Conservation (phyloP, 2,888 invertebrate species). For the Sycophila texana region DNA sequence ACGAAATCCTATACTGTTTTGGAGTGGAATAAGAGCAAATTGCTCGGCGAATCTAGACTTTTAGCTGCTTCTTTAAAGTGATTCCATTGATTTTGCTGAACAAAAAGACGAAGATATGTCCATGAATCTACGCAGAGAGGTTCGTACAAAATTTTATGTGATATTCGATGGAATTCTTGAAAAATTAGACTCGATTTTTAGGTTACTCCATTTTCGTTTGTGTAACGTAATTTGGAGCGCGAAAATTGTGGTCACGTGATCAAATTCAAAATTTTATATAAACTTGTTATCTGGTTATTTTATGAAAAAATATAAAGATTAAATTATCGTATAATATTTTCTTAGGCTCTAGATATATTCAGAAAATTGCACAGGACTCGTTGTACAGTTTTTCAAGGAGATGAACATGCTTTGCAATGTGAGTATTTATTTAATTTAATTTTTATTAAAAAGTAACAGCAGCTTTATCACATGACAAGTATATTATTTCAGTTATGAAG, state of each 20-base stretch:
- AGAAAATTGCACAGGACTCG: constrained; percentile 85
- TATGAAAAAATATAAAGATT: background rate
- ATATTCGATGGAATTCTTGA: background rate
- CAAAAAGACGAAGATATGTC: constrained; percentile 25
- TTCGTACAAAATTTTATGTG: constrained; percentile 8
- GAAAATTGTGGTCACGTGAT: background rate
- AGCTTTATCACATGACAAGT: constrained; percentile 1
- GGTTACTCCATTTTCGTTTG: background rate
- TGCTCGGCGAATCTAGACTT: background rate
- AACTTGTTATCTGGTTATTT: background rate
- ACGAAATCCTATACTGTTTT: background rate
- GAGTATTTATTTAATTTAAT: constrained; percentile 63
- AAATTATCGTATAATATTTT: background rate
- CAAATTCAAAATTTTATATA: background rate
- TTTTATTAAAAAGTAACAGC: background rate
- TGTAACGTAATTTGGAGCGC: background rate
- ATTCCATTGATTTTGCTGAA: background rate
- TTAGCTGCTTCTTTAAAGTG: background rate
- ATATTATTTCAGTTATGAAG: constrained; percentile 78
- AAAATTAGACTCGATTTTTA: background rate
- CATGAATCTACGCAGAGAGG: constrained; percentile 36
- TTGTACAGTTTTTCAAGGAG: constrained; percentile 82
- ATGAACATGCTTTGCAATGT: constrained; percentile 79
- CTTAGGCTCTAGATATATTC: constrained; percentile 82
- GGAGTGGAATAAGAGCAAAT: background rate